These are phyloP conservation scores for Sciaenops ocellatus DNA, from an alignment of 2,797 vertebrate species.

Conservation along the genomic window DNA sequence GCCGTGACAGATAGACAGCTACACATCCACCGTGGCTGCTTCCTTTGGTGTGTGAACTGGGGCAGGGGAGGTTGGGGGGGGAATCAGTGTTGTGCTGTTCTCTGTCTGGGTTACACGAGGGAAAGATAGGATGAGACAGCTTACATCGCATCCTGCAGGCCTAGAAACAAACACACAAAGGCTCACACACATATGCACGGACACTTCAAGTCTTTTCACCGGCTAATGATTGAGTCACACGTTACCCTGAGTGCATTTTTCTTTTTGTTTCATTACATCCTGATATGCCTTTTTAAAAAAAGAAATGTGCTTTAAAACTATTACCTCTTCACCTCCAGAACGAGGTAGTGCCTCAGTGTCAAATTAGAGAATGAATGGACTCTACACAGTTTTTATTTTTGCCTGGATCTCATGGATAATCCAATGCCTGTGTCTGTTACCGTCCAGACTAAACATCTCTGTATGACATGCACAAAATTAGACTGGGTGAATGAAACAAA, in stretches of 20 bases:
- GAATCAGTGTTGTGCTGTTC: constrained; percentile 53
- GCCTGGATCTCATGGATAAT: constrained; percentile 60
- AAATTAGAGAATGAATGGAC: constrained; percentile 53
- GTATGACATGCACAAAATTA: constrained; percentile 46
- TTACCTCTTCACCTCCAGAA: constrained; percentile 56
- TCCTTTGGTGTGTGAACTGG: constrained; percentile 36
- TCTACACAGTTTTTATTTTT: constrained; percentile 44
- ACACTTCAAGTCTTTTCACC: constrained; percentile 40
- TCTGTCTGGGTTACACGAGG: constrained; percentile 47
- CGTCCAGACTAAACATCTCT: constrained; percentile 49
- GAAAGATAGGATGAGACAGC: constrained; percentile 38
- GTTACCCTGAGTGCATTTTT: constrained; percentile 44
- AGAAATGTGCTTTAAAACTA: constrained; percentile 68
- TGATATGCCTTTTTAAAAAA: constrained; percentile 72
- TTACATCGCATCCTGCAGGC: constrained; percentile 30
- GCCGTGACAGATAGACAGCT: constrained; percentile 62
- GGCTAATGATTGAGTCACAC: constrained; percentile 4
- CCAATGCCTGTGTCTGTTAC: constrained; percentile 68
- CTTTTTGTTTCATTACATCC: constrained; percentile 42
- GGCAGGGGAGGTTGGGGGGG: constrained; percentile 12
- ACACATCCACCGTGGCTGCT: constrained; percentile 25
- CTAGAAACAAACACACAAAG: constrained; percentile 19
- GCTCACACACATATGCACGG: constrained; percentile 55
- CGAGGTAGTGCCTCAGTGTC: constrained; percentile 64
- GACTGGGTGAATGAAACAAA: constrained; percentile 47